Conservation (phyloP, 2,888 invertebrate genomes). For the Hypercompe scribonia region DNA sequence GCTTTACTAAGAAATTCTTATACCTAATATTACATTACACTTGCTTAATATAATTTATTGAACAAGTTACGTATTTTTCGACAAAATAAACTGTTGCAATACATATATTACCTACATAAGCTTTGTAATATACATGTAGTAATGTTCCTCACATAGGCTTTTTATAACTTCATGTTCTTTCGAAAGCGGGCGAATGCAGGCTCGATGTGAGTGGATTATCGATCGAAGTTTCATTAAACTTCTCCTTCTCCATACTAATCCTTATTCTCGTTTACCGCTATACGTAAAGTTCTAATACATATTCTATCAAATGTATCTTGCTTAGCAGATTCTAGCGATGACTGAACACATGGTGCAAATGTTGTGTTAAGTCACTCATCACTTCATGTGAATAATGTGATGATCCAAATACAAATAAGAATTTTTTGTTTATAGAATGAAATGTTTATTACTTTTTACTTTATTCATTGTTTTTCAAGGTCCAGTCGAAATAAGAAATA, state of each 20-base stretch:
- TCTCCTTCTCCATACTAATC: constrained; percentile 28
- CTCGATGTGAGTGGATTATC: constrained; percentile 30
- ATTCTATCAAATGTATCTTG: constrained; percentile 12
- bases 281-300: constrained; percentile 20
- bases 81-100: background rate
- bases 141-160: constrained; percentile 17
- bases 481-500: background rate
- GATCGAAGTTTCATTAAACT: constrained; percentile 45
- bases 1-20: no score
- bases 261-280: constrained; percentile 29
- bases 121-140: constrained; percentile 15
- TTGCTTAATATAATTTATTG: background rate
- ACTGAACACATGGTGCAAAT: background rate
- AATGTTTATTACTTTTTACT: background rate
- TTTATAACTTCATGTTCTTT: constrained; percentile 23
- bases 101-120: background rate
- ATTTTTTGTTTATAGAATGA: background rate
- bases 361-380: no score
- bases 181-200: constrained; percentile 4
- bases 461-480: background rate
- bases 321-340: background rate
- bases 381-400: no score
- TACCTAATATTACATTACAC: no score
- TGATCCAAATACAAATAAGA: background rate
- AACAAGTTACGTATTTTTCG: background rate